Base-by-base conservation (phyloP, 1,140 invertebrate genomes). In the Drosophila varians region DNA sequence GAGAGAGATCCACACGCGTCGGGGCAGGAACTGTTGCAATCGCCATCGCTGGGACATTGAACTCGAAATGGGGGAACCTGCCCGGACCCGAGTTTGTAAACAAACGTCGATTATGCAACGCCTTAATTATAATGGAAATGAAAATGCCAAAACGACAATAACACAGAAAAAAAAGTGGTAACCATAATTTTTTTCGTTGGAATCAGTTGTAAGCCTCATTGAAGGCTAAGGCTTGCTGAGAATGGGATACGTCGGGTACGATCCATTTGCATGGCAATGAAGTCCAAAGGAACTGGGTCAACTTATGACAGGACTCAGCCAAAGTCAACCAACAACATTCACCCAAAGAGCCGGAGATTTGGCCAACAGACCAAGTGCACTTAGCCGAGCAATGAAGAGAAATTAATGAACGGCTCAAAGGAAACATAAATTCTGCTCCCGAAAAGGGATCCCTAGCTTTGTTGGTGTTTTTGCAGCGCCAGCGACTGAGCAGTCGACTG, bases 71-170 rank as follows among this genome's bases (percentile, higher is more conserved):
- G 57, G 26, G 57, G 53, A 71, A 79, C 75, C 75, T 78, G 71
- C 68, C 38, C 64, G 61, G 38, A 69, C 31, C 52, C 66, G 54
- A 54, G 60, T 83, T 78, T 84, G 79, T 84, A 84, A 77, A 87
- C 82, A 87, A 87, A 87, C 79, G 56, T 61, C 26, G 74, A 54
- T 87, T 87, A 87, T 87, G 82, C 49, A 87, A 87, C 68, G 16
- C 69, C 64, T 77, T 87, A 87, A 87, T 87, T 87, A 87, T 87
- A 77, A 87, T 87, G 82, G 70, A 86, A 87, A 80, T 87, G 76
- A 55, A 87, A 87, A 87, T 75, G 65, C 53, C 73, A 77, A 77
- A 79, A 45, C 64, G 62, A 70, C 65, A 52, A 16, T 18, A 16
- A 42, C 4, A 16, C 4, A 7, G 4, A 16, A 40, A 8, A 26